phyloP scores from a whole-genome alignment of 2,113 vertebrate genomes.

The Parotia lawesii region DNA sequence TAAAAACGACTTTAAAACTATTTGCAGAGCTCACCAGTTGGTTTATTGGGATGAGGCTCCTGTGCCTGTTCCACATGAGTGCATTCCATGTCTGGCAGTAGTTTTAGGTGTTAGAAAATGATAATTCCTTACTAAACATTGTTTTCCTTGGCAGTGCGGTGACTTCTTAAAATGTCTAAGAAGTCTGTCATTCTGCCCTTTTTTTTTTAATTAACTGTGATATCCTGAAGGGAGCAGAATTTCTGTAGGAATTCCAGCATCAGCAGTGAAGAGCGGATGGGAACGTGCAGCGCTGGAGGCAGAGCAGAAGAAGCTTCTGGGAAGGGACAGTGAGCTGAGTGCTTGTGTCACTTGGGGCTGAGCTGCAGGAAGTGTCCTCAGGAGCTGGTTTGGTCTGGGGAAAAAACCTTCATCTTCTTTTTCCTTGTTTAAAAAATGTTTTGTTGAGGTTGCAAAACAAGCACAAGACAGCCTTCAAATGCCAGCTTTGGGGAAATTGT shows the following conservation, averaged over 20 bases:
- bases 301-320: not conserved
- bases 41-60: not conserved
- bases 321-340: not conserved
- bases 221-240: not conserved
- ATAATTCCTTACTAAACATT: not conserved
- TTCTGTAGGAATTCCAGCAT: not conserved
- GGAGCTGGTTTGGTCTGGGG: not conserved
- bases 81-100: not conserved
- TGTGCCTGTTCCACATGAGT: not conserved
- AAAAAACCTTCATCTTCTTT: not conserved
- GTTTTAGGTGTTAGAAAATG: not conserved
- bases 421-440: not conserved
- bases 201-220: not conserved
- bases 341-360: not conserved
- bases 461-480: not conserved
- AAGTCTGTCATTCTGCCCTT: not conserved
- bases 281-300: fast-evolving
- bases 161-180: not conserved
- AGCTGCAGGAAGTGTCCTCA: not conserved
- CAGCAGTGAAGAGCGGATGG: not conserved
- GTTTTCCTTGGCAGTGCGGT: not conserved
- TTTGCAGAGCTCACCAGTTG: not conserved
- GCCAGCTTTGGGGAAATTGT: not conserved
- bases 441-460: not conserved
- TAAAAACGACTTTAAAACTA: not conserved